Evolutionary conservation across 1,140 invertebrate species (phyloP).

Genomic region (Epicauta chinensis): DNA sequence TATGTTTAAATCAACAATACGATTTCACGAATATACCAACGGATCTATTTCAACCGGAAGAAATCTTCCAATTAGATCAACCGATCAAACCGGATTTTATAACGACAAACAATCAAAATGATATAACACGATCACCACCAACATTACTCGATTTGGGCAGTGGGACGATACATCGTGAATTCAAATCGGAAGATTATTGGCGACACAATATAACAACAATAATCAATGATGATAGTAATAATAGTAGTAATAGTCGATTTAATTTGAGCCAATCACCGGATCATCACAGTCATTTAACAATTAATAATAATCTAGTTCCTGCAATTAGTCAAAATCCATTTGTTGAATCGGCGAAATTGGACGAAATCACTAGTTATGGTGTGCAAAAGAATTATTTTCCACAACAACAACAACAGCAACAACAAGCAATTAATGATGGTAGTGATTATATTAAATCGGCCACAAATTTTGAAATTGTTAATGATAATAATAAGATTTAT

Average conservation of each 20-base stretch:
- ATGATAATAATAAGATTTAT: slow-evolving; percentile 22
- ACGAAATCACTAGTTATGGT: slow-evolving; percentile 8
- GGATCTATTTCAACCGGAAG: slow-evolving; percentile 69
- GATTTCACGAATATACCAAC: slow-evolving; percentile 52
- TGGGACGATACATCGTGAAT: slow-evolving; percentile 53
- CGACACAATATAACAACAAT: slow-evolving; percentile 23
- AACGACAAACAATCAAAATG: slow-evolving; percentile 43
- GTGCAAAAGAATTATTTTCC: slow-evolving; percentile 18
- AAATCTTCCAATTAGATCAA: slow-evolving; percentile 71
- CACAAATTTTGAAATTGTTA: slow-evolving; percentile 10
- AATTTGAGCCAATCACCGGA: slow-evolving; percentile 39
- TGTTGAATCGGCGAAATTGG: slow-evolving; percentile 17
- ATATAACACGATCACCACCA: slow-evolving; percentile 54
- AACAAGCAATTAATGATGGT: slow-evolving; percentile 8
- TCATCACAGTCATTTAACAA: slow-evolving; percentile 11
- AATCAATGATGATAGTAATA: slow-evolving; percentile 39
- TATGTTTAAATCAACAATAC: slow-evolving; percentile 30
- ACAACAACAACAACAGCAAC: slow-evolving; percentile 2
- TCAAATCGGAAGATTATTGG: slow-evolving; percentile 49
- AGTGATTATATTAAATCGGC: slow-evolving; percentile 16
- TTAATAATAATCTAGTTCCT: slow-evolving; percentile 29
- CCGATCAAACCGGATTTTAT: slow-evolving; percentile 58
- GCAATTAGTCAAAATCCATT: slow-evolving; percentile 21
- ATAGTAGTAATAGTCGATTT: slow-evolving; percentile 36
- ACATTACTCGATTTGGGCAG: slow-evolving; percentile 65